Conservation (phyloP, 2,113 vertebrate genomes). For the Diadophis punctatus region DNA sequence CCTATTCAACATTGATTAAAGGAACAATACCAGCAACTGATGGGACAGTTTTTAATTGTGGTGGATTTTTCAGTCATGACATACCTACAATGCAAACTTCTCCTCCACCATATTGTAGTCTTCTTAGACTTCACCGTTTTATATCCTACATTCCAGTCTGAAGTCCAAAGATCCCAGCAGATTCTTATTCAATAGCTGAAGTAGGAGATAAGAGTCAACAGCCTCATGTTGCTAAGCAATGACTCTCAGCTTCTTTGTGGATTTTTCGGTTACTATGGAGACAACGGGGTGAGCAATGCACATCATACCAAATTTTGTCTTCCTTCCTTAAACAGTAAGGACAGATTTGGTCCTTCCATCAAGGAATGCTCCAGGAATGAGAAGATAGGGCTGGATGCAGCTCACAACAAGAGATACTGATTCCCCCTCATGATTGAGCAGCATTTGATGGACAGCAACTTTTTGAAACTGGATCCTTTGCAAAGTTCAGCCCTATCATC, state of each 20-base stretch:
- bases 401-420: accelerated
- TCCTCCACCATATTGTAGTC: not conserved
- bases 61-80: not conserved
- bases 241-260: slow-evolving; percentile 39
- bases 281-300: slow-evolving; percentile 19
- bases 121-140: not conserved
- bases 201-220: slow-evolving; percentile 7
- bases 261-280: slow-evolving; percentile 51
- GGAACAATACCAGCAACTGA: not conserved
- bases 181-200: slow-evolving; percentile 9
- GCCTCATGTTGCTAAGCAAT: slow-evolving; percentile 50
- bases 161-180: slow-evolving; percentile 15
- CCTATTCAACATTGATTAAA: not conserved
- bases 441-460: not conserved
- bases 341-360: not conserved
- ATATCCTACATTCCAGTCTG: accelerated
- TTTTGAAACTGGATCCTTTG: not conserved
- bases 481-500: not conserved
- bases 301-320: slow-evolving; percentile 9
- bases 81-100: accelerated
- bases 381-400: accelerated
- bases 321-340: not conserved
- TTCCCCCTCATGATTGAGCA: not conserved
- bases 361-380: accelerated
- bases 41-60: not conserved